Evolutionary conservation across 2,888 invertebrate species (phyloP).

Genomic region (Plutella xylostella): DNA sequence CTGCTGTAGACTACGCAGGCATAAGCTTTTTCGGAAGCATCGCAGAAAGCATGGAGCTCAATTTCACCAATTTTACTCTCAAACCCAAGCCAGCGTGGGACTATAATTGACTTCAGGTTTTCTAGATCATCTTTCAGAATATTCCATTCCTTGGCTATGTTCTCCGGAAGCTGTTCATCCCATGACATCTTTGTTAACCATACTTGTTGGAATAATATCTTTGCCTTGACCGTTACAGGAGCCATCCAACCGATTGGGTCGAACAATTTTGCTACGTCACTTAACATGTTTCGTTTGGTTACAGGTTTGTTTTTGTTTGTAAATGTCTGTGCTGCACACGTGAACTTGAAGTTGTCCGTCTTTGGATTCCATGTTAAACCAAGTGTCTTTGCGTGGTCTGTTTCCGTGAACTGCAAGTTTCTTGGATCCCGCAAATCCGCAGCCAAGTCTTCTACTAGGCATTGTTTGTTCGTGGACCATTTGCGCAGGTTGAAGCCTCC

Average conservation of each 20-base stretch:
- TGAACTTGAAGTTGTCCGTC: slow-evolving; percentile 9
- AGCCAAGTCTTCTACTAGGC: too few species aligned
- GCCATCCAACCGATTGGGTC: slow-evolving; percentile 12
- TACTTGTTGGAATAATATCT: slow-evolving; percentile 4
- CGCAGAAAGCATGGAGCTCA: slow-evolving; percentile 1
- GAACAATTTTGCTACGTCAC: slow-evolving; percentile 11
- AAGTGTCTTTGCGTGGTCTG: slow-evolving; percentile 10
- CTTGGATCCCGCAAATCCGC: too few species aligned
- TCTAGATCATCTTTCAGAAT: neutral
- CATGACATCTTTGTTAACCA: slow-evolving; percentile 5
- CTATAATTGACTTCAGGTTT: neutral
- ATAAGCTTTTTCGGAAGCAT: slow-evolving; percentile 1
- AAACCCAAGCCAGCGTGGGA: neutral
- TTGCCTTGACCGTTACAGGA: slow-evolving; percentile 4
- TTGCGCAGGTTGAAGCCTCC: too few species aligned
- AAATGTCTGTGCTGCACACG: neutral
- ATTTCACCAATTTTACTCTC: neutral
- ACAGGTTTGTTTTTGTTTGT: slow-evolving; percentile 10
- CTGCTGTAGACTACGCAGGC: neutral
- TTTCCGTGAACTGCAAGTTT: slow-evolving; percentile 3
- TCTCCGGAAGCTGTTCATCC: neutral
- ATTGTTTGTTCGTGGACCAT: too few species aligned
- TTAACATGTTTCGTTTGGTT: too few species aligned
- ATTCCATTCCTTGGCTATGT: neutral
- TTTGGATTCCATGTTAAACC: slow-evolving; percentile 10